phyloP scores from a whole-genome alignment of 1,140 invertebrate genomes.

The Meloidogyne exigua region DNA sequence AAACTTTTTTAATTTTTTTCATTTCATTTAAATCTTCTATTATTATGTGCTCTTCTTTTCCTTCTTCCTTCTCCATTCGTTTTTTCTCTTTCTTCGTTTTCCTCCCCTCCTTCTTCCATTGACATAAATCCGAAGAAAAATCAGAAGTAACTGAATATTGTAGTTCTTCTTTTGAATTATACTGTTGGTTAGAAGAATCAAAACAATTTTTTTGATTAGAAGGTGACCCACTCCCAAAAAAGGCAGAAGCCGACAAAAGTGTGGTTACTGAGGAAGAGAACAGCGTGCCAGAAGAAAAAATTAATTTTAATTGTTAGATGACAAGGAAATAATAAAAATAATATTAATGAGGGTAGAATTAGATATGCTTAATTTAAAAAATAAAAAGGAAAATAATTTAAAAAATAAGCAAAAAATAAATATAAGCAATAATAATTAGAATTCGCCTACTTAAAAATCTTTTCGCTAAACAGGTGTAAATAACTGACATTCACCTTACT shows the following conservation, averaged over 20 bases:
- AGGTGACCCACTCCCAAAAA: neutral
- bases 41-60: neutral
- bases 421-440: too few species aligned
- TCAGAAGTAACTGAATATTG: neutral
- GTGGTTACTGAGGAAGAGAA: neutral
- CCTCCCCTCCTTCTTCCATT: neutral
- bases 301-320: neutral
- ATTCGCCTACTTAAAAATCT: too few species aligned
- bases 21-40: neutral
- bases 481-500: too few species aligned
- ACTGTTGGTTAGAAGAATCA: neutral
- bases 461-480: too few species aligned
- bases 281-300: neutral
- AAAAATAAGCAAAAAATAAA: too few species aligned
- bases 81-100: neutral
- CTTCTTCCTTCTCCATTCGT: neutral
- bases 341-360: too few species aligned
- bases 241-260: neutral
- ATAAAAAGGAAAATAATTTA: too few species aligned
- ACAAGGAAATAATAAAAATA: too few species aligned
- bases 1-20: neutral
- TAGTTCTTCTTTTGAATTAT: conserved; percentile 6
- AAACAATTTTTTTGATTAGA: neutral
- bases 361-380: too few species aligned
- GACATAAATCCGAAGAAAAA: neutral